Evolutionary conservation across 2,888 invertebrate species (phyloP).

Genomic region (Apodemia hepburni): DNA sequence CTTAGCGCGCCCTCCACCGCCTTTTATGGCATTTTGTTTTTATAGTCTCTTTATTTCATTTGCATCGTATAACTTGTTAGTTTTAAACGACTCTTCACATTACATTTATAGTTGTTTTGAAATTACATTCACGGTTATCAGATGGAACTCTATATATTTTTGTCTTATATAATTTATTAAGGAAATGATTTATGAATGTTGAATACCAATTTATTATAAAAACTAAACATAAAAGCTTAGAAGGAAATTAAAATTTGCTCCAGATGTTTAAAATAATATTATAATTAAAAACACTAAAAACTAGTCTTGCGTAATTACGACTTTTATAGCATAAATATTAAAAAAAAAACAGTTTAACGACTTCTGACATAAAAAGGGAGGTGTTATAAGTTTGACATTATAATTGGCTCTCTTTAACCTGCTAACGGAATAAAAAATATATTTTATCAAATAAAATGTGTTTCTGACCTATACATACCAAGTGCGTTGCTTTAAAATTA

Average conservation of each 20-base stretch:
- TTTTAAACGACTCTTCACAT: slow-evolving; percentile 26
- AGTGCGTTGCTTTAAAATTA: too few species aligned
- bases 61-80: slow-evolving; percentile 47
- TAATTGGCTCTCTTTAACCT: too few species aligned
- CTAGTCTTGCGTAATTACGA: neutral
- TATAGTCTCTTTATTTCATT: slow-evolving; percentile 51
- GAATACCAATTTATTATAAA: neutral
- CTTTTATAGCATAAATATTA: too few species aligned
- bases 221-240: neutral
- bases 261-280: neutral
- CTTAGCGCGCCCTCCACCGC: slow-evolving; percentile 51
- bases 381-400: too few species aligned
- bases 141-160: neutral
- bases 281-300: slow-evolving; percentile 1
- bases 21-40: slow-evolving; percentile 61
- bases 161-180: neutral
- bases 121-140: neutral
- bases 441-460: too few species aligned
- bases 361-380: too few species aligned
- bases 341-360: too few species aligned
- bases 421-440: too few species aligned
- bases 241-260: neutral
- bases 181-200: neutral
- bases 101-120: slow-evolving; percentile 10
- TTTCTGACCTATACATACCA: too few species aligned